Percentiles rank a stretch among this genome's conserved stretches.
phyloP scores from a whole-genome alignment of 2,113 vertebrate genomes.

The Lontra canadensis region DNA sequence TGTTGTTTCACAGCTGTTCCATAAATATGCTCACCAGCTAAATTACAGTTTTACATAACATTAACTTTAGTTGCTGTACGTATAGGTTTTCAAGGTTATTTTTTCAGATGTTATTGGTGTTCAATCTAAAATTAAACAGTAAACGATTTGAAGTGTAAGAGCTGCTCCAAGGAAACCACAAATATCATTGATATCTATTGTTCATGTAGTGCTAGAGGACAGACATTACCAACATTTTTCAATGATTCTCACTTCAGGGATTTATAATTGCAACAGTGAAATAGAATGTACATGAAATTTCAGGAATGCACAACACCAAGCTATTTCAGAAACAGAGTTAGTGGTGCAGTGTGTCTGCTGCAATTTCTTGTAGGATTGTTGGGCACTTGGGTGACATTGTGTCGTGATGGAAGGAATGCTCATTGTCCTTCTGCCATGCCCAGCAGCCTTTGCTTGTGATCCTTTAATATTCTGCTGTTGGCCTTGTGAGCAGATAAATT shows the following conservation, averaged over 20 bases:
- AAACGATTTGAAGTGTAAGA: conserved; percentile 19
- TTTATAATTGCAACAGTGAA: background rate
- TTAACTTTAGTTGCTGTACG: background rate
- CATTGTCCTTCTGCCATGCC: background rate
- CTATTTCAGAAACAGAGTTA: background rate
- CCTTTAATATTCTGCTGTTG: conserved; percentile 23
- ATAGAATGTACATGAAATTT: background rate
- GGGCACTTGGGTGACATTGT: background rate
- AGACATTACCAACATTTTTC: background rate
- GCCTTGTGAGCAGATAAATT: conserved; percentile 52
- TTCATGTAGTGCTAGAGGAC: background rate
- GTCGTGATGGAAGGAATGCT: background rate
- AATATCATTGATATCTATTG: background rate
- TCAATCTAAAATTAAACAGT: conserved; percentile 40
- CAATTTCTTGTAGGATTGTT: background rate
- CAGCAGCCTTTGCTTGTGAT: background rate
- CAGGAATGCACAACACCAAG: background rate
- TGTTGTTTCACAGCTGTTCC: conserved; percentile 13
- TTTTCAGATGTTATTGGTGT: background rate
- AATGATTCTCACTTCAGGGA: background rate
- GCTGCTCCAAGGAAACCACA: background rate
- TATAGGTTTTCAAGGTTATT: conserved; percentile 20
- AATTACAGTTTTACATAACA: conserved; percentile 10
- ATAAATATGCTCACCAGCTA: conserved; percentile 4
- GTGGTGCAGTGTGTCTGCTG: background rate